A percentile compares a stretch with the other conserved stretches of the same genome.
Conservation (phyloP, 2,888 invertebrate species). For the Tanypteryx hageni region DNA sequence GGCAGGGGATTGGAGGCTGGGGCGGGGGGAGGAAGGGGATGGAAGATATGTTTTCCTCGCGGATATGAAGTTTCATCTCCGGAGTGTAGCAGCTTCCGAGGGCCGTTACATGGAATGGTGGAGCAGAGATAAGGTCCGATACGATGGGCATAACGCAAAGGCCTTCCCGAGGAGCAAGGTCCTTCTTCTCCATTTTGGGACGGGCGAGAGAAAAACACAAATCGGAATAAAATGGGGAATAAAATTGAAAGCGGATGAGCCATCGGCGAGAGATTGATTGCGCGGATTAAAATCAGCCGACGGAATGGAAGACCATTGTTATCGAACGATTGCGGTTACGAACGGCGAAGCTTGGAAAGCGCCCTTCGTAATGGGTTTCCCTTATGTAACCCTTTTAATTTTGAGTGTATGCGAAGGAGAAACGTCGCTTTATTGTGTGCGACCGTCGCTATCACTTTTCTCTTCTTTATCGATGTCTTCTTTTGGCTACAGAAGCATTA, state of each 20-base stretch:
- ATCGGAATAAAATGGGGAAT: background rate
- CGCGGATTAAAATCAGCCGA: background rate
- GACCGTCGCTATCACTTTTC: background rate
- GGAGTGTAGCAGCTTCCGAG: slow-evolving; percentile 59
- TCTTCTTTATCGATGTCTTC: background rate
- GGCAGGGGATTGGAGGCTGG: background rate
- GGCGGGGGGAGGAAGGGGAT: background rate
- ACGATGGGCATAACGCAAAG: slow-evolving; percentile 15
- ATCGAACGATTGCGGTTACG: background rate
- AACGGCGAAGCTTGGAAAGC: background rate
- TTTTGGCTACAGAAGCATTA: too few relatives aligned
- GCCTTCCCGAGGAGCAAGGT: slow-evolving; percentile 8
- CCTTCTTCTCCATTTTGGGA: background rate
- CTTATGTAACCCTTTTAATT: background rate
- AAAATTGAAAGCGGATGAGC: background rate
- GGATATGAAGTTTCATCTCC: slow-evolving; percentile 62
- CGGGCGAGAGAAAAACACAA: background rate
- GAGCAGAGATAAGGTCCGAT: slow-evolving; percentile 44
- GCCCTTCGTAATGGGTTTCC: background rate
- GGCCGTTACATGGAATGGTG: slow-evolving; percentile 13
- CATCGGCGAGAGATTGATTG: background rate
- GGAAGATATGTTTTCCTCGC: slow-evolving; percentile 37
- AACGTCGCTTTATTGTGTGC: background rate
- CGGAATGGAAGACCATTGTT: background rate
- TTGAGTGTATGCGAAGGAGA: background rate